phyloP scores from a whole-genome alignment of 1,140 invertebrate genomes.

The Drosophila leontia region DNA sequence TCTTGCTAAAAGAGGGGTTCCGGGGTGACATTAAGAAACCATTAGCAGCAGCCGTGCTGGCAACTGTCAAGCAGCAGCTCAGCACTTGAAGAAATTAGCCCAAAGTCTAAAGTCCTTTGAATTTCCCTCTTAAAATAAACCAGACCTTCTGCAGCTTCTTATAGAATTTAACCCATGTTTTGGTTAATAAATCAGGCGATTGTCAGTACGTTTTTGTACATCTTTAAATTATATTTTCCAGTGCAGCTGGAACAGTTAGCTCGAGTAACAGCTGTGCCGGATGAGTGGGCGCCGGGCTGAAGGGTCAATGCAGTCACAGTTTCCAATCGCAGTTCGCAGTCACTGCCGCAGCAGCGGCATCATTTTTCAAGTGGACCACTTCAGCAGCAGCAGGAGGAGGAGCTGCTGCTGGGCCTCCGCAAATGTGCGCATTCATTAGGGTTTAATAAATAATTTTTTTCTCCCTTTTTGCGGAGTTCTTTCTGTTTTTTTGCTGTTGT shows the following conservation, averaged over 20 bases:
- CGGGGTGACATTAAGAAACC: conserved; percentile 74
- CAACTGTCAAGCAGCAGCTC: conserved; percentile 49
- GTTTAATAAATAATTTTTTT: conserved; percentile 77
- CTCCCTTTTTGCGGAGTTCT: conserved; percentile 29
- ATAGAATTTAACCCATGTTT: too few relatives aligned
- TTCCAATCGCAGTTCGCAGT: conserved; percentile 50
- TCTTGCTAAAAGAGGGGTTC: conserved; percentile 16
- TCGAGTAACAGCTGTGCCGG: conserved; percentile 54
- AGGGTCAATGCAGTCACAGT: conserved; percentile 69
- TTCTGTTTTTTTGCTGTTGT: conserved; percentile 12
- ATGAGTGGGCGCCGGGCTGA: conserved; percentile 57
- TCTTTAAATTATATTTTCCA: not conserved
- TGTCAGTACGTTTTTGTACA: not conserved
- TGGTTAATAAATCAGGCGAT: too few relatives aligned
- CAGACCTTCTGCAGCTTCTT: too few relatives aligned
- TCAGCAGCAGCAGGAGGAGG: conserved; percentile 33
- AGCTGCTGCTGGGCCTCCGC: conserved; percentile 35
- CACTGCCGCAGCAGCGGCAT: conserved; percentile 57
- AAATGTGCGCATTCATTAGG: conserved; percentile 80
- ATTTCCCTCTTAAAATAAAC: not conserved
- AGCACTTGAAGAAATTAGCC: conserved; percentile 7
- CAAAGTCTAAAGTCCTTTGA: too few relatives aligned
- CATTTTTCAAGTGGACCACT: conserved; percentile 74
- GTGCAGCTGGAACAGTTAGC: conserved; percentile 30
- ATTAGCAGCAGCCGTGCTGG: conserved; percentile 66